These are phyloP conservation scores for Amphipoea oculea DNA, from an alignment of 2,888 invertebrate genomes.

Conservation along the genomic window DNA sequence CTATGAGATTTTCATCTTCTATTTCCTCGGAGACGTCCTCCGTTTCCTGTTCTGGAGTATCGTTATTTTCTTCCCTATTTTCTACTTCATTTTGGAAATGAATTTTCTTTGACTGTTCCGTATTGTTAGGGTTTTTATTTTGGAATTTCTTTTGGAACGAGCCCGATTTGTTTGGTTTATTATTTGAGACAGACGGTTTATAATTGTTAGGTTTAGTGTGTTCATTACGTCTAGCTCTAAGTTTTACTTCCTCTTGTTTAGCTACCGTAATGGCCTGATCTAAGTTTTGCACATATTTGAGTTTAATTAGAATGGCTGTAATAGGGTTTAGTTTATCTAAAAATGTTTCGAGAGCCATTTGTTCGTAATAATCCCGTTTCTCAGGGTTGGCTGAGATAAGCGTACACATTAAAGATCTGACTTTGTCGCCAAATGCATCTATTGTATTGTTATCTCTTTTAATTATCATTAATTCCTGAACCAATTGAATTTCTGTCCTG, in stretches of 20 bases:
- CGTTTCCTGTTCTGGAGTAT: neutral
- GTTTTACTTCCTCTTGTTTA: conserved; percentile 62
- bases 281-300: conserved; percentile 50
- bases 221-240: conserved; percentile 14
- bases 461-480: conserved; percentile 49
- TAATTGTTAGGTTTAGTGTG: neutral
- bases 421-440: conserved; percentile 47
- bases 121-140: too few species aligned
- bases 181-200: too few species aligned
- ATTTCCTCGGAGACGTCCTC: neutral
- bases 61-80: neutral
- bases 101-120: too few species aligned
- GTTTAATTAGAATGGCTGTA: conserved; percentile 45
- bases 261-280: conserved; percentile 59
- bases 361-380: conserved; percentile 49
- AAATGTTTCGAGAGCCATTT: conserved; percentile 59
- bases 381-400: neutral
- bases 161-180: too few species aligned
- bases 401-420: conserved; percentile 3
- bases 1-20: conserved; percentile 24
- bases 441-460: conserved; percentile 37
- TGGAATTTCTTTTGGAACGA: too few species aligned
- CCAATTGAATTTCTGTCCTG: conserved; percentile 51
- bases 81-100: conserved; percentile 9
- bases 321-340: conserved; percentile 61